A percentile compares a stretch with the other conserved stretches of the same genome.
phyloP scores from a whole-genome alignment of 2,797 vertebrate genomes.

The Rousettus madagascariensis region DNA sequence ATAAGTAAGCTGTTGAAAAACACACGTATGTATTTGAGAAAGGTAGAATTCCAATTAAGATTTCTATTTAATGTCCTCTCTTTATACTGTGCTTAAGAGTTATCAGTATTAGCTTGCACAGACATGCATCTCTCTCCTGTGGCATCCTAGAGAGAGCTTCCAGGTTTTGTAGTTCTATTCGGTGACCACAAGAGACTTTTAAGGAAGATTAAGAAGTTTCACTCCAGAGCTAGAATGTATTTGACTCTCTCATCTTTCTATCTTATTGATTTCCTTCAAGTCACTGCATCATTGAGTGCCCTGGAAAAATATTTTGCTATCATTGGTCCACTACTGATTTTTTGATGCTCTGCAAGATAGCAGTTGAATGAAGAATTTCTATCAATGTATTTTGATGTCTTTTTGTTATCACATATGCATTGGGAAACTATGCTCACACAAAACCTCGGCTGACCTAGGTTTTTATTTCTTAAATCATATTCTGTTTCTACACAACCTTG shows the following conservation, averaged over 20 bases:
- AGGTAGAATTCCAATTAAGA: neutral
- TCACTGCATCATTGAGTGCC: neutral
- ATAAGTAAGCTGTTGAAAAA: neutral
- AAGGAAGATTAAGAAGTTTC: slow-evolving; percentile 42
- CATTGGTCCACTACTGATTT: neutral
- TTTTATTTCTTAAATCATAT: slow-evolving; percentile 50
- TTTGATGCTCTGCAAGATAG: slow-evolving; percentile 46
- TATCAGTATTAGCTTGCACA: neutral
- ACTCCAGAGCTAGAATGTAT: neutral
- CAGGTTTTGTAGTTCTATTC: neutral
- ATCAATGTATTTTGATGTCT: slow-evolving; percentile 56
- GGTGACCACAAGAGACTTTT: slow-evolving; percentile 8
- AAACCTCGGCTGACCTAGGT: slow-evolving; percentile 66
- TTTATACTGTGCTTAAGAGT: neutral
- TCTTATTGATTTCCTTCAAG: slow-evolving; percentile 29
- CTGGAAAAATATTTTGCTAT: neutral
- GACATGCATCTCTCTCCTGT: neutral
- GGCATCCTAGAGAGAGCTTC: neutral
- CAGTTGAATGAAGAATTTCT: slow-evolving; percentile 9
- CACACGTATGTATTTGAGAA: neutral
- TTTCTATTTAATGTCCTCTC: neutral
- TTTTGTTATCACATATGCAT: neutral
- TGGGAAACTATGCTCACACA: neutral
- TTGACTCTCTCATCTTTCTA: slow-evolving; percentile 33
- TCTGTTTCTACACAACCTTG: slow-evolving; percentile 58